These are phyloP conservation scores for Cuniculus paca DNA, from an alignment of 2,797 vertebrate genomes.

Conservation along the genomic window DNA sequence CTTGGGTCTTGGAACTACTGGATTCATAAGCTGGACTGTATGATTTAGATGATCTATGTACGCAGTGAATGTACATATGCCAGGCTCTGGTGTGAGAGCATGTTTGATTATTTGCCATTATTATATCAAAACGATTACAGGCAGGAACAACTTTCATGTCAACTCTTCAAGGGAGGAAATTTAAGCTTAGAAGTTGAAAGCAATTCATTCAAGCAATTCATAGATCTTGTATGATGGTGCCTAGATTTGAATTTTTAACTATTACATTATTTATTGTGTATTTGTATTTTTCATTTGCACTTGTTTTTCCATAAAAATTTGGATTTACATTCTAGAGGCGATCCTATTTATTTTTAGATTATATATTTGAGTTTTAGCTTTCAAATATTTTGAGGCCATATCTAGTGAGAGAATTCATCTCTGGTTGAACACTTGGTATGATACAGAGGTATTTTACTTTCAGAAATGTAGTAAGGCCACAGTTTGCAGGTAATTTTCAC, in stretches of 20 bases:
- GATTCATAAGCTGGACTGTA: background rate
- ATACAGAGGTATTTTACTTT: background rate
- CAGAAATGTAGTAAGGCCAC: background rate
- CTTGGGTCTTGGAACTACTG: background rate
- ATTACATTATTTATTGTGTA: background rate
- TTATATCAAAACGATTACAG: background rate
- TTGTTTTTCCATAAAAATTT: background rate
- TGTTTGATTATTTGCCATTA: constrained; percentile 4
- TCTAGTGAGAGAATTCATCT: background rate
- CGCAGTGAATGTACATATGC: background rate
- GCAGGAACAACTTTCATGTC: background rate
- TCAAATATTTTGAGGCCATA: background rate
- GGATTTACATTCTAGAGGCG: background rate
- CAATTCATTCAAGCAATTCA: background rate
- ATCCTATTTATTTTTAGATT: background rate
- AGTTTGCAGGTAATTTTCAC: background rate
- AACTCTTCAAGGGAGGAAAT: background rate
- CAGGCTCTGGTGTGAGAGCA: background rate
- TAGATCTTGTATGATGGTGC: background rate
- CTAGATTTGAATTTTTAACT: constrained; percentile 1
- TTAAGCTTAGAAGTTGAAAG: background rate
- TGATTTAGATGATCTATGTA: background rate
- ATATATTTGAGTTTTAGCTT: background rate
- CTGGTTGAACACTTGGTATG: background rate
- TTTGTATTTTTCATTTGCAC: background rate